Evolutionary conservation across 1,140 invertebrate species (phyloP).

Genomic region (Neuroterus valhalla): DNA sequence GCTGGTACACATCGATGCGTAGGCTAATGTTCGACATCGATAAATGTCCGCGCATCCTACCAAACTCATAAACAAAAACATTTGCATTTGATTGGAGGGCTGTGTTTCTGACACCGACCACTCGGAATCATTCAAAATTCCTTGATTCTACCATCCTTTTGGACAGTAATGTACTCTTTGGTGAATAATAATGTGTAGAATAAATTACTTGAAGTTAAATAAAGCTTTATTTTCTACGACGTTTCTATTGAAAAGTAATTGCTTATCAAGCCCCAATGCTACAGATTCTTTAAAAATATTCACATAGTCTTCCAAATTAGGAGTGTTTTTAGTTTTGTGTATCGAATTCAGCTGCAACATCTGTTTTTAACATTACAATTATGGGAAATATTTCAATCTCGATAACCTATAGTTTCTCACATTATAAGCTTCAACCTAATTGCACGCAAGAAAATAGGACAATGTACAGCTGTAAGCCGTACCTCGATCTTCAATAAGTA

Average conservation of each 20-base stretch:
- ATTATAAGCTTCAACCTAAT: too few relatives aligned
- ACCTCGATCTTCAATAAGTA: too few relatives aligned
- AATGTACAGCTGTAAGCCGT: too few relatives aligned
- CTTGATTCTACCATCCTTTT: background rate
- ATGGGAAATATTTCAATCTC: too few relatives aligned
- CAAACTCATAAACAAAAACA: slow-evolving; percentile 71
- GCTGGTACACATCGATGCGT: slow-evolving; percentile 59
- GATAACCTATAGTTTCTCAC: too few relatives aligned
- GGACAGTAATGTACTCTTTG: background rate
- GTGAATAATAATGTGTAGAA: background rate
- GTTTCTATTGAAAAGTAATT: slow-evolving; percentile 47
- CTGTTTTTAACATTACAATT: too few relatives aligned
- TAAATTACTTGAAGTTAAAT: slow-evolving; percentile 47
- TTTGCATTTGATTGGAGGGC: slow-evolving; percentile 71
- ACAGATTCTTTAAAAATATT: too few relatives aligned
- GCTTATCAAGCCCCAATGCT: too few relatives aligned
- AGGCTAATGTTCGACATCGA: slow-evolving; percentile 66
- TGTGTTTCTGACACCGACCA: slow-evolving; percentile 37
- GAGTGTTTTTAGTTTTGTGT: too few relatives aligned
- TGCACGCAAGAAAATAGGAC: too few relatives aligned
- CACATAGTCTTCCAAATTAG: too few relatives aligned
- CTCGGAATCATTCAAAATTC: slow-evolving; percentile 25
- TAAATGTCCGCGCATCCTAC: slow-evolving; percentile 66
- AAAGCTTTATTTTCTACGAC: slow-evolving; percentile 32
- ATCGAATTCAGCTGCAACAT: too few relatives aligned